Base-by-base conservation (phyloP, 35 echinoderm and acorn worm genomes). In the Eucidaris tribuloides region DNA sequence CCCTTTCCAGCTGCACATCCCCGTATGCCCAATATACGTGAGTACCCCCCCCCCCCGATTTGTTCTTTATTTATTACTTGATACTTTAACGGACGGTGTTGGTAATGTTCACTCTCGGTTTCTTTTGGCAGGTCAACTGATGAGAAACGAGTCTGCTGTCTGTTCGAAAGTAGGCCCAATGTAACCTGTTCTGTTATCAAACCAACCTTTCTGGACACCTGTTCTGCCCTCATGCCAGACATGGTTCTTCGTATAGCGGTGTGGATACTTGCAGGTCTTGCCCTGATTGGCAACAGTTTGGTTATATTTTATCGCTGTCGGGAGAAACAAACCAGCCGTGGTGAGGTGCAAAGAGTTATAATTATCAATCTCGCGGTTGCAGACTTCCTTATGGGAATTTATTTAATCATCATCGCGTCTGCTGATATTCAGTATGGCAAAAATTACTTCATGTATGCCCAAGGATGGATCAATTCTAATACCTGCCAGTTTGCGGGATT, bases 311-410 rank as follows among this genome's bases (percentile, higher is more conserved):
- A 38, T 35, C 59, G 80, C 27, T 59, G 42, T 28, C 44, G 44
- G 18, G 2, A 82, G 31, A 45, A 41, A 14, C 2, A 60, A 27
- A 35, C 62, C 14, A 6, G 23, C 29, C 22, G 37, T 7, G 34
- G 41, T 30, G 35, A 15, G 11, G 80, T 82, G 3, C 80, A 82
- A 40, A 42, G 34, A 5, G 19, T 42, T 13, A 46, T 89, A 7
- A 89, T 94, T 17, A 41, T 68, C 23, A 94, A 90, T 57, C 77
- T 94, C 11, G 87, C 86, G 13, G 15, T 94, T 35, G 82, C 92
- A 19, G 87, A 94, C 78, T 71, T 87, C 2, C 74, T 94, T 0
- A 94, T 85, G 78, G 92, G 86, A 18, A 25, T 94, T 5, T 94
- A 94, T 39, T 29, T 94, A 50, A 40, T 90, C 11, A 86, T 89